phyloP scores from a whole-genome alignment of 2,113 vertebrate genomes.

The Amphiprion percula region DNA sequence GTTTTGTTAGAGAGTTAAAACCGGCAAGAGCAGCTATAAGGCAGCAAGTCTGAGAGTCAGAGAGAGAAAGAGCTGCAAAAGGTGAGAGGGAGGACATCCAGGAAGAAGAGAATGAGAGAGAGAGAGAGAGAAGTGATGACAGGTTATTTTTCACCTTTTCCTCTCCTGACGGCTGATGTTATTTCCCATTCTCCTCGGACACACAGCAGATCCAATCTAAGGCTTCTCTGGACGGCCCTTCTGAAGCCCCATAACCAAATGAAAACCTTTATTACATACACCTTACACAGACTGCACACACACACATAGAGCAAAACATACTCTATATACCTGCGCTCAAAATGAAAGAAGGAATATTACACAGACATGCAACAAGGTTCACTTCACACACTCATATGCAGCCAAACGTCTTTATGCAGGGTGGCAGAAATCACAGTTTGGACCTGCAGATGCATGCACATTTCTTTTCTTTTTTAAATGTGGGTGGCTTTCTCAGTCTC shows the following conservation, averaged over 20 bases:
- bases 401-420: neutral
- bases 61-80: slow-evolving; percentile 3
- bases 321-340: neutral
- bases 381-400: slow-evolving; percentile 1
- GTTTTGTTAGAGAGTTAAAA: neutral
- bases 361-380: neutral
- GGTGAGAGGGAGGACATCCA: slow-evolving; percentile 34
- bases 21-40: neutral
- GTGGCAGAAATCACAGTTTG: neutral
- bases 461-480: neutral
- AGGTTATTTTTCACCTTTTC: slow-evolving; percentile 86
- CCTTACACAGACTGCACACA: slow-evolving; percentile 50
- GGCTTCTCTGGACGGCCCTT: slow-evolving; percentile 79
- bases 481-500: neutral
- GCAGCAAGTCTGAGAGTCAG: neutral
- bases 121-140: slow-evolving; percentile 81
- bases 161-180: slow-evolving; percentile 81
- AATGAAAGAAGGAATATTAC: slow-evolving; percentile 16
- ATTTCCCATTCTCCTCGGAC: slow-evolving; percentile 82
- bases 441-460: slow-evolving; percentile 5
- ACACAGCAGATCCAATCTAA: slow-evolving; percentile 83
- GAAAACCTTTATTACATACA: slow-evolving; percentile 82
- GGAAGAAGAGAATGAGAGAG: slow-evolving; percentile 23
- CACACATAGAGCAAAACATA: slow-evolving; percentile 5
- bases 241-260: slow-evolving; percentile 83